Evolutionary conservation across 53 echinoderm and acorn worm species (phyloP).

Genomic region (Crossaster papposus): DNA sequence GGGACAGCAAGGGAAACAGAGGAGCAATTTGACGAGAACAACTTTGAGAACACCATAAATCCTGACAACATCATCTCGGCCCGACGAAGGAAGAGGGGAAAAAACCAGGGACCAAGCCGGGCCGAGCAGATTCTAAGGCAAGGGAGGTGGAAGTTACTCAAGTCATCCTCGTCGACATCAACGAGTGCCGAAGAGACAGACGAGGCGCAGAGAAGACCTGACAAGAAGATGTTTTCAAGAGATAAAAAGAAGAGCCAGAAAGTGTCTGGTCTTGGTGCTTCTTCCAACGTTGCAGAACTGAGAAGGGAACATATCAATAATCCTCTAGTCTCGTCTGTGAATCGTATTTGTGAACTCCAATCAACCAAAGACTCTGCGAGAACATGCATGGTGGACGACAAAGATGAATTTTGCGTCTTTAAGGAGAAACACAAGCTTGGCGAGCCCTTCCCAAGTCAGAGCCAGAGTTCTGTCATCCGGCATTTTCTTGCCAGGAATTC

Average conservation of each 20-base stretch:
- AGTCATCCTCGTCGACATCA: slow-evolving; percentile 68
- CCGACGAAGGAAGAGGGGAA: slow-evolving; percentile 19
- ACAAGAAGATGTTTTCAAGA: background rate
- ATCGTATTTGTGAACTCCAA: background rate
- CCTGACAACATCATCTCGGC: slow-evolving; percentile 75
- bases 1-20: background rate
- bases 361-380: slow-evolving; percentile 2
- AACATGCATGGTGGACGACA: background rate
- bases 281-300: background rate
- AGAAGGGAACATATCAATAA: background rate
- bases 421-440: background rate
- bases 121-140: slow-evolving; percentile 78
- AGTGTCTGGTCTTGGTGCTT: background rate
- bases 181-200: slow-evolving; percentile 55
- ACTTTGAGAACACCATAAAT: slow-evolving; percentile 88
- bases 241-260: background rate
- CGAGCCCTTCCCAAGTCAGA: background rate
- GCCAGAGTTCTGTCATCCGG: slow-evolving; percentile 35
- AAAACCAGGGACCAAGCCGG: slow-evolving; percentile 65
- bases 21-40: background rate
- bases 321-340: background rate
- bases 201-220: background rate
- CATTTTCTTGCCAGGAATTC: background rate
- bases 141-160: slow-evolving; percentile 70
- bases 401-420: background rate